Conservation (phyloP, 1,140 invertebrate genomes). For the Lamellibrachia luymesi region DNA sequence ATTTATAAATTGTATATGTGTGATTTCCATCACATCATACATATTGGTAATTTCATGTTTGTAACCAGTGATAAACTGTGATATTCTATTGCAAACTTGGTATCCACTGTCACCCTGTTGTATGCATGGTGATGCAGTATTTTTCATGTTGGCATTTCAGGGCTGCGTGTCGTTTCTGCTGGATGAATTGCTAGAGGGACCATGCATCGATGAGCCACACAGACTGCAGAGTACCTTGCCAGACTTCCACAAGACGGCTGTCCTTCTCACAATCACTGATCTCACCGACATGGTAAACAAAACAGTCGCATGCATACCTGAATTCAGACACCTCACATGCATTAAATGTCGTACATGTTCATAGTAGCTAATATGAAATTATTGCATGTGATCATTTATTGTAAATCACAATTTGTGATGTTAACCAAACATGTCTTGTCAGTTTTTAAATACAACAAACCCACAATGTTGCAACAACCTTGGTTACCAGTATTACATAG, state of each 20-base stretch:
- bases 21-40: too few relatives aligned
- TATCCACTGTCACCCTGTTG: background rate
- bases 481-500: too few relatives aligned
- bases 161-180: slow-evolving; percentile 73
- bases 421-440: too few relatives aligned
- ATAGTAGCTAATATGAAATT: too few relatives aligned
- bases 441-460: too few relatives aligned
- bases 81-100: too few relatives aligned
- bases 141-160: slow-evolving; percentile 34
- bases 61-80: background rate
- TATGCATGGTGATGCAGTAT: background rate
- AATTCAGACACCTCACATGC: too few relatives aligned
- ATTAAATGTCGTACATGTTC: too few relatives aligned
- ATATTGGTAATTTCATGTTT: background rate
- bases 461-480: too few relatives aligned
- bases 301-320: background rate
- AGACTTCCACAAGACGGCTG: slow-evolving; percentile 64
- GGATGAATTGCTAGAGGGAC: slow-evolving; percentile 67
- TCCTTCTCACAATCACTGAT: slow-evolving; percentile 70
- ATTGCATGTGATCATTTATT: too few relatives aligned
- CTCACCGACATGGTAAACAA: slow-evolving; percentile 65
- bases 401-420: too few relatives aligned
- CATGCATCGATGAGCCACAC: slow-evolving; percentile 37
- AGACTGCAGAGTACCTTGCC: slow-evolving; percentile 59
- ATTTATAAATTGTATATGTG: too few relatives aligned